Evolutionary conservation across 2,888 invertebrate genomes (phyloP), one percentile per base, ranked within the genome.

Genomic region (Ormyrus thymus): DNA sequence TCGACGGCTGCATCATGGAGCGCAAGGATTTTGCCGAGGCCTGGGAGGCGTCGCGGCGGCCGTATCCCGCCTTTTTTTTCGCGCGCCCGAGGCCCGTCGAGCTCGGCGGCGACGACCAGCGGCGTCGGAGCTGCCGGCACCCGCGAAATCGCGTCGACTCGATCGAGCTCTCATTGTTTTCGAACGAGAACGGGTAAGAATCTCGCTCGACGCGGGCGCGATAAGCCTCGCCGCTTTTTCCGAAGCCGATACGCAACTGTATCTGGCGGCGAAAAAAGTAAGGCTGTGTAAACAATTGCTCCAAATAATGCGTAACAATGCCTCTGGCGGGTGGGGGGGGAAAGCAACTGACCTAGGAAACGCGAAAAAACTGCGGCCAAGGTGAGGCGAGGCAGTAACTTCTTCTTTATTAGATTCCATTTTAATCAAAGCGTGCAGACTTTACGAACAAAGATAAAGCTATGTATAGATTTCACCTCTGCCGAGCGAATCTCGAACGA

Each of bases 231-330:
- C 15, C 10, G 8, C 6, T 9, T 2, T 29, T 29, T 55, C 48
- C 46, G 11, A 9, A 29, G 29, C 10, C 11, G 50, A 1, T 29
- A 29, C 29, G 4, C 2, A 29, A 29, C 29, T 29, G 29, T 7
- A 48, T 15, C 29, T 11, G 29, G 3, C 29, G 29, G 29, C 45
- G 66, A n/a, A 62, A 78, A 78, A 73, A n/a, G 4, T 68, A 75
- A 79, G 79, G 66, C 71, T 79, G 11, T 66, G 59, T 61, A 76
- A 79, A 79, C 79, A 79, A 79, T 76, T 71, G 71, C 71, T 79
- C 66, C 61, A 71, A 71, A 79, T 75, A 71, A 61, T 75, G 66
- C 59, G 75, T 64, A 71, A 74, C 66, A 79, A 79, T 79, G 71
- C 15, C 45, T 29, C 29, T 29, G 29, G 29, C 29, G 29, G 29